These are phyloP conservation scores for Quadriops clusia DNA, from an alignment of 2,888 invertebrate genomes.

Conservation along the genomic window DNA sequence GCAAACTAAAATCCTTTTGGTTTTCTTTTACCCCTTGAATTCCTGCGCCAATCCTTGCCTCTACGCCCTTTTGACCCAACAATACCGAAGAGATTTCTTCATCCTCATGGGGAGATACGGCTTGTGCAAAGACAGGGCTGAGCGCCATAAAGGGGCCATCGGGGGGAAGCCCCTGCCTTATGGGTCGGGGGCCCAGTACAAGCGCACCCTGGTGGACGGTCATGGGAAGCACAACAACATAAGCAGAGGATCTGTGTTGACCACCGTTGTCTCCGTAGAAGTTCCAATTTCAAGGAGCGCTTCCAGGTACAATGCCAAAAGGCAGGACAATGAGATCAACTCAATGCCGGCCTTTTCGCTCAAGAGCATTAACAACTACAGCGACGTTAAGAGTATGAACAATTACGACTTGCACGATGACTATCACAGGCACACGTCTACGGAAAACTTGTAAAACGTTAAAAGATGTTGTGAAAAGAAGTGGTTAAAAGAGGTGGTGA, in stretches of 20 bases:
- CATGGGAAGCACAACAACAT: constrained; percentile 19
- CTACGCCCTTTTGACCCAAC: constrained; percentile 54
- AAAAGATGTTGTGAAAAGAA: no score
- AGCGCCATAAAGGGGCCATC: constrained; percentile 37
- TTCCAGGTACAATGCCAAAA: constrained; percentile 24
- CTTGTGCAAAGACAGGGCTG: constrained; percentile 35
- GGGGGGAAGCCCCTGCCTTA: constrained; percentile 34
- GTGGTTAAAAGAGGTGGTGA: no score
- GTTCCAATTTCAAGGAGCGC: constrained; percentile 25
- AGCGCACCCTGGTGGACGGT: constrained; percentile 20
- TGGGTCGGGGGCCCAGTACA: constrained; percentile 30
- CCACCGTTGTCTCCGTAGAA: constrained; percentile 35
- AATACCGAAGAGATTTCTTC: constrained; percentile 48
- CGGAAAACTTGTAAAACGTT: constrained; percentile 25
- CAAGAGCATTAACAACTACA: constrained; percentile 21
- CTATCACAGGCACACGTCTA: constrained; percentile 22
- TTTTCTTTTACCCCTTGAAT: constrained; percentile 58
- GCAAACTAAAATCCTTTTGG: constrained; percentile 44
- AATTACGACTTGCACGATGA: constrained; percentile 22
- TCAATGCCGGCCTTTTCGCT: constrained; percentile 27
- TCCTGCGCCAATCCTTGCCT: constrained; percentile 58
- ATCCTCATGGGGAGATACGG: constrained; percentile 41
- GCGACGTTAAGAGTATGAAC: constrained; percentile 23
- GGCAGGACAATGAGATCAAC: constrained; percentile 23
- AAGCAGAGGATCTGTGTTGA: constrained; percentile 32